Percentiles rank a stretch among this genome's conserved stretches.
These are phyloP conservation scores for Phainopepla nitens DNA, from an alignment of 2,113 vertebrate genomes.

Conservation along the genomic window DNA sequence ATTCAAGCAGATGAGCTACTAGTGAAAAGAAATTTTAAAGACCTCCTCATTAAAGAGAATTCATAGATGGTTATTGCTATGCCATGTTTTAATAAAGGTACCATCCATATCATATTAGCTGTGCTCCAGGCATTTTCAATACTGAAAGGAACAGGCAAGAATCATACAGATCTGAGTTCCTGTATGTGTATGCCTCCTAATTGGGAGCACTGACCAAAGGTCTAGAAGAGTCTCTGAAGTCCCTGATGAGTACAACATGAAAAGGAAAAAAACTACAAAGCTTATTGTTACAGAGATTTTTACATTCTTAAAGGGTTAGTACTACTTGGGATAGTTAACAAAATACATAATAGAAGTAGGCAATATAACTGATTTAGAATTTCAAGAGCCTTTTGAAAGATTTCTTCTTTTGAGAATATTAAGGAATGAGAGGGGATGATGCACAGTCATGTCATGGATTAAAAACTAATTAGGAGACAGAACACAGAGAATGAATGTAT, in stretches of 20 bases:
- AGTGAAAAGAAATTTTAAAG: neutral
- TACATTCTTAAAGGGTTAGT: neutral
- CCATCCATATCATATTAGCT: neutral
- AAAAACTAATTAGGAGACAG: conserved; percentile 43
- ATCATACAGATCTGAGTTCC: neutral
- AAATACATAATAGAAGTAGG: neutral
- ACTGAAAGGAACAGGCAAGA: neutral
- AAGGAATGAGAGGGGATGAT: conserved; percentile 16
- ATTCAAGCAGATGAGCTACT: neutral
- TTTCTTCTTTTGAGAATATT: neutral
- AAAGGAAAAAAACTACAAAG: neutral
- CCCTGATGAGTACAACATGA: neutral
- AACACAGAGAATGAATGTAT: conserved; percentile 19
- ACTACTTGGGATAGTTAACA: neutral
- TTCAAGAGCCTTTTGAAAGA: conserved; percentile 36
- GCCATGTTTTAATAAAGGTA: neutral
- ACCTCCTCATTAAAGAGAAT: neutral
- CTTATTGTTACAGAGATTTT: neutral
- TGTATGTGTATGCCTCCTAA: neutral
- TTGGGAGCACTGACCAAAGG: neutral
- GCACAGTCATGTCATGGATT: conserved; percentile 30
- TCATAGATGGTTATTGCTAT: neutral
- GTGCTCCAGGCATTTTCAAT: neutral
- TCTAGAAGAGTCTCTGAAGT: neutral
- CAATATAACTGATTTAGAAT: neutral